Evolutionary conservation across 2,113 vertebrate genomes (phyloP).

Genomic region (Trogon surrucura): DNA sequence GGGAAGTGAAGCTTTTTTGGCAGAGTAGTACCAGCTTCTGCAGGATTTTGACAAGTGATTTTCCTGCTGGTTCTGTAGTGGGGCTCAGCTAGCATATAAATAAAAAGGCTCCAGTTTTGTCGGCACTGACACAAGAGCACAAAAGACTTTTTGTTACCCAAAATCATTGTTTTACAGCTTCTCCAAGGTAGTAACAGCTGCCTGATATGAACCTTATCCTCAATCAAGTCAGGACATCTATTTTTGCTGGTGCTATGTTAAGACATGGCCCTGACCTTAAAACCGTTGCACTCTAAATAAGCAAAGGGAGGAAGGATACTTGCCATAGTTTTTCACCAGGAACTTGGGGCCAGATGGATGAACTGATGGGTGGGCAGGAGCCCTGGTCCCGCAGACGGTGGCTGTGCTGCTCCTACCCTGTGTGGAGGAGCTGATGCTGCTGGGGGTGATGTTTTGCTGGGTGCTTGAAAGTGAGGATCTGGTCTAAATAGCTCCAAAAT

Average conservation of each 20-base stretch:
- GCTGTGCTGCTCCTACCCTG: background rate
- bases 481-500: background rate
- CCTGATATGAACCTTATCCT: background rate
- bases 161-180: background rate
- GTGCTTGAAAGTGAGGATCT: background rate
- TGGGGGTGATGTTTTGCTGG: background rate
- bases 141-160: background rate
- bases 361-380: fast-evolving
- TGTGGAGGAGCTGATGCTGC: background rate
- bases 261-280: background rate
- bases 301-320: background rate
- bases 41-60: background rate
- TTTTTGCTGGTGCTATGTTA: background rate
- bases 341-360: background rate
- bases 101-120: background rate
- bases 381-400: fast-evolving
- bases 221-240: background rate
- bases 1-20: constrained; percentile 7
- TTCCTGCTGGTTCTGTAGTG: background rate
- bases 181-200: background rate
- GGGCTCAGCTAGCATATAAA: background rate
- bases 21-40: background rate
- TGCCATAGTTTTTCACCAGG: background rate
- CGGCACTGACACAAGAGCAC: background rate
- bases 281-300: background rate